These are phyloP conservation scores for Sclerurus mexicanus DNA, from an alignment of 2,113 vertebrate genomes.

Conservation along the genomic window DNA sequence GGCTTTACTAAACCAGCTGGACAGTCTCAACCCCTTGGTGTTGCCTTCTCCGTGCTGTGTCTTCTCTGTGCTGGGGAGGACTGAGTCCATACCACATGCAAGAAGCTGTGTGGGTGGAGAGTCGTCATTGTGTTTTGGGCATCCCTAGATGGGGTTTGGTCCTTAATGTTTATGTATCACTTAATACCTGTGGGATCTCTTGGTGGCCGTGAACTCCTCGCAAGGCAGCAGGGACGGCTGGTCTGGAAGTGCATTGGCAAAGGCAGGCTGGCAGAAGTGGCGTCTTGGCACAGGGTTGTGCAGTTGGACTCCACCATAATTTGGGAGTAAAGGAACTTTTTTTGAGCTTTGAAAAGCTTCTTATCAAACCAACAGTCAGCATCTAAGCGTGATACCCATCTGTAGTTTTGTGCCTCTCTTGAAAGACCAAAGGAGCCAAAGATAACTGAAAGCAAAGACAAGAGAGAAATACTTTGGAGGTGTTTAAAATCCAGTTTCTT, in stretches of 20 bases:
- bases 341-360: background rate
- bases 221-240: background rate
- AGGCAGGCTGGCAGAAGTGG: background rate
- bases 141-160: conserved; percentile 11
- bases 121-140: background rate
- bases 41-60: background rate
- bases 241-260: background rate
- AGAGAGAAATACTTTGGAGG: background rate
- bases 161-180: background rate
- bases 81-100: background rate
- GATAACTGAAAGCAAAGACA: background rate
- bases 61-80: background rate
- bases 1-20: background rate
- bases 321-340: background rate
- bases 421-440: background rate
- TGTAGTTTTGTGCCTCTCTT: background rate
- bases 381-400: background rate
- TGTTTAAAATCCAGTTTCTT: background rate
- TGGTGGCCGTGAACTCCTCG: background rate
- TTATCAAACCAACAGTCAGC: background rate
- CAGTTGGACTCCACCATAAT: background rate
- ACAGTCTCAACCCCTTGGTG: background rate
- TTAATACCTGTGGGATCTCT: background rate
- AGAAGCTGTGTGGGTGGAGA: conserved; percentile 28
- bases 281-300: background rate